A percentile compares a stretch with the other conserved stretches of the same genome.
Conservation (phyloP, 2,113 vertebrate species). For the Barbus barbus region DNA sequence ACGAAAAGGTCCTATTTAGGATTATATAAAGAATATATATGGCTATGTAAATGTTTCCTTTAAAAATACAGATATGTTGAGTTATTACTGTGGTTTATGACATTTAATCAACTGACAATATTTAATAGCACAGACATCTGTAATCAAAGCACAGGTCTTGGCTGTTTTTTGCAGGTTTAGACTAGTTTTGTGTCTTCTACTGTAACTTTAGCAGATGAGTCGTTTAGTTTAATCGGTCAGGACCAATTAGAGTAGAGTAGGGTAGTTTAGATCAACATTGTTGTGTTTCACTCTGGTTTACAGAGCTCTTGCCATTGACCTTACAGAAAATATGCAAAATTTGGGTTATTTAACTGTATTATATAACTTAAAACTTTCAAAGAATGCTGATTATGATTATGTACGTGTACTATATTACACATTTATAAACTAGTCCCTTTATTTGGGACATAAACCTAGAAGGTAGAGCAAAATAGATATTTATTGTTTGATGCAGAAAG, state of each 20-base stretch:
- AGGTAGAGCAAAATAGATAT: not conserved
- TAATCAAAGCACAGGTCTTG: conserved; percentile 21
- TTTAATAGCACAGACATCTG: conserved; percentile 52
- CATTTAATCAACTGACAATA: conserved; percentile 74
- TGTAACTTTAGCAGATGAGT: not conserved
- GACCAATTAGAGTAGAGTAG: not conserved
- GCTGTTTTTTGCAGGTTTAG: conserved; percentile 13
- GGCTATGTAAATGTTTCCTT: not conserved
- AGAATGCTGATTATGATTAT: conserved; percentile 36
- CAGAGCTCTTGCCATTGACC: conserved; percentile 31
- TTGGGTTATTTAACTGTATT: conserved; percentile 20
- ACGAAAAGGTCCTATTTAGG: conserved; percentile 54
- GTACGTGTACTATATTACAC: conserved; percentile 8
- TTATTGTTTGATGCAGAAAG: not conserved
- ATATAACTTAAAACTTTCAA: conserved; percentile 3
- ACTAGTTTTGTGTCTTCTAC: conserved; percentile 13
- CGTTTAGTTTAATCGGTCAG: not conserved
- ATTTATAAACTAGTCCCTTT: conserved; percentile 28
- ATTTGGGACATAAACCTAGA: conserved; percentile 16
- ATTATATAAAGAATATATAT: conserved; percentile 53
- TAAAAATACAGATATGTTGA: conserved; percentile 19
- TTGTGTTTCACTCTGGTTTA: conserved; percentile 24
- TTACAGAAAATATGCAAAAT: conserved; percentile 40
- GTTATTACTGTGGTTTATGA: conserved; percentile 71
- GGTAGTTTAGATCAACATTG: not conserved